Base-by-base conservation (phyloP, 2,888 invertebrate species). In the Listrodromus nycthemerus region DNA sequence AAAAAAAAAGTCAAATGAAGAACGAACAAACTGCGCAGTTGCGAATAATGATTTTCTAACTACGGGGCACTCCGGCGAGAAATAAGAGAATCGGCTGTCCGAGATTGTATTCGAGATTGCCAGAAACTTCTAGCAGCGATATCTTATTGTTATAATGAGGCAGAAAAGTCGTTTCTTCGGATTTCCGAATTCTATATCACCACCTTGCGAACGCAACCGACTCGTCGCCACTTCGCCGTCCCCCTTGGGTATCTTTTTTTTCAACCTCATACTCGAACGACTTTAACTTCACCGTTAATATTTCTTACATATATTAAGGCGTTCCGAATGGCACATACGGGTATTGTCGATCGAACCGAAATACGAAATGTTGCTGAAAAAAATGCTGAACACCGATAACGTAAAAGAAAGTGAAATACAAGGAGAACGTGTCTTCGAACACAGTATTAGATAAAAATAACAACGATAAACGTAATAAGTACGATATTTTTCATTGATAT, bases 51-150 rank as follows among this genome's bases (percentile, higher is more conserved):
- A 67, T 67, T 48, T 67, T 67, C 27, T 16, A 16, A 50, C 27
- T 27, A 16, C 45, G n/a, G 24, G 21, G 45, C 67, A 27, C 37
- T 21, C n/a, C 7, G 50, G 69, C 65, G 65, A 37, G 19, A 65
- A 65, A 65, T 37, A 37, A 19, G 37, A 65, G 24, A 65, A 37
- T 61, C 65, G 37, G 65, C 16, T 37, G 21, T 65, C 6, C 65
- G 37, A 65, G 65, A 65, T 65, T 65, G 37, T 65, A 65, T 65
- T 37, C 37, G 24, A 65, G 65, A 65, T 65, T 65, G 33, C 65
- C 37, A 27, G 58, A 65, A 21, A 65, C 50, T 27, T 30, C 24
- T 24, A 24, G 24, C 65, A 37, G 65, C 21, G 48, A 48, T 58
- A 61, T 10, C 27, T 45, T 61, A 61, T 73, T 61, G 21, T 61